Conservation (phyloP, 2,113 vertebrate genomes). For the Bagarius yarrelli region DNA sequence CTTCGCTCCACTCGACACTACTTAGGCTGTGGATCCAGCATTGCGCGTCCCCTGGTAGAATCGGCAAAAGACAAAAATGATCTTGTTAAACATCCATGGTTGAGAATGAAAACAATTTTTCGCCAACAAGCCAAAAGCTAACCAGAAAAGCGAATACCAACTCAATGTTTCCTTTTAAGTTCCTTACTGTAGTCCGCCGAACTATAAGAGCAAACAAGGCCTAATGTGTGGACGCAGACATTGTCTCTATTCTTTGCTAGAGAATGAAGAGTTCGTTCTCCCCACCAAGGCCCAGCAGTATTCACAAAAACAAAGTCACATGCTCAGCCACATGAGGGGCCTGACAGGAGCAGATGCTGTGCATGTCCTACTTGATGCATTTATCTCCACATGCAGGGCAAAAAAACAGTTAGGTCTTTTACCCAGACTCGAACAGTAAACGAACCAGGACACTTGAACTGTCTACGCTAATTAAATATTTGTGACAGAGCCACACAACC, state of each 20-base stretch:
- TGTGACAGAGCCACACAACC: neutral
- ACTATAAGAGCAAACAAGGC: neutral
- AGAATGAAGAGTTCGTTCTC: slow-evolving; percentile 25
- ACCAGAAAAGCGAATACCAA: neutral
- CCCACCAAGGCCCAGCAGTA: slow-evolving; percentile 24
- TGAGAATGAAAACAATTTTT: neutral
- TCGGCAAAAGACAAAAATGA: slow-evolving; percentile 6
- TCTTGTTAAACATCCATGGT: slow-evolving; percentile 1
- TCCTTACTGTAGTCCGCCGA: neutral
- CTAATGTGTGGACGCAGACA: slow-evolving; percentile 1
- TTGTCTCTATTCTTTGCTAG: neutral
- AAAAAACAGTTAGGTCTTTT: neutral
- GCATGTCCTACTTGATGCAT: slow-evolving; percentile 44
- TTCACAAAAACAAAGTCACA: slow-evolving; percentile 47
- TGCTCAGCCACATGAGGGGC: slow-evolving; percentile 41
- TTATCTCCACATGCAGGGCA: slow-evolving; percentile 3
- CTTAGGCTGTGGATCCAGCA: slow-evolving; percentile 76
- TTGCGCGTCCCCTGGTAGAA: slow-evolving; percentile 73
- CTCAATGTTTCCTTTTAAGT: neutral
- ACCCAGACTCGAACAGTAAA: neutral
- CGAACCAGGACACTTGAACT: neutral
- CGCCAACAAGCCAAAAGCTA: neutral
- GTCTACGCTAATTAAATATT: slow-evolving; percentile 6
- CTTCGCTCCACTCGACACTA: slow-evolving; percentile 58
- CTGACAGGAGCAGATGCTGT: slow-evolving; percentile 50